phyloP scores from a whole-genome alignment of 2,888 invertebrate genomes.

The Tolmerus cingulatus region DNA sequence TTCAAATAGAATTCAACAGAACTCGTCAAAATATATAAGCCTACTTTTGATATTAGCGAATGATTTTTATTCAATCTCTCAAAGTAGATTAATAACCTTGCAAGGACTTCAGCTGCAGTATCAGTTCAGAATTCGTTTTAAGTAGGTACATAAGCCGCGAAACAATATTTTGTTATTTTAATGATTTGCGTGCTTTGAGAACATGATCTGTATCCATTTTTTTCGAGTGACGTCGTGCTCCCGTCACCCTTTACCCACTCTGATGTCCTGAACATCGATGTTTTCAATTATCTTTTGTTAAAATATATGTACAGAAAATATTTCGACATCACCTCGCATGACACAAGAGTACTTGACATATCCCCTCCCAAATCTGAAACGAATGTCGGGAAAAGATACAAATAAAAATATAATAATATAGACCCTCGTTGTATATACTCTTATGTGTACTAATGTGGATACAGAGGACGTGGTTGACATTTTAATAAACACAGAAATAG shows the following conservation, averaged over 20 bases:
- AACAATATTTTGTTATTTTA: neutral
- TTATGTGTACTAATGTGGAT: neutral
- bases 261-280: neutral
- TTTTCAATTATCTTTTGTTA: neutral
- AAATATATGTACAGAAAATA: neutral
- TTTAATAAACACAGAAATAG: neutral
- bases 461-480: neutral
- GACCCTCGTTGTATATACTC: neutral
- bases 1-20: no score
- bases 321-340: neutral
- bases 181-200: neutral
- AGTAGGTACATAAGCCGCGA: neutral
- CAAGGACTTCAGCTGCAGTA: neutral
- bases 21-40: no score
- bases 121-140: neutral
- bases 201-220: neutral
- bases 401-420: neutral
- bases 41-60: no score
- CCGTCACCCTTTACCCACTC: neutral
- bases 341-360: neutral
- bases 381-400: neutral
- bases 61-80: neutral
- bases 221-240: neutral
- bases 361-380: neutral
- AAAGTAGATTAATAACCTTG: neutral